phyloP scores from a whole-genome alignment of 64 coral and sea anemone genomes.

The Cladopsammia gracilis region DNA sequence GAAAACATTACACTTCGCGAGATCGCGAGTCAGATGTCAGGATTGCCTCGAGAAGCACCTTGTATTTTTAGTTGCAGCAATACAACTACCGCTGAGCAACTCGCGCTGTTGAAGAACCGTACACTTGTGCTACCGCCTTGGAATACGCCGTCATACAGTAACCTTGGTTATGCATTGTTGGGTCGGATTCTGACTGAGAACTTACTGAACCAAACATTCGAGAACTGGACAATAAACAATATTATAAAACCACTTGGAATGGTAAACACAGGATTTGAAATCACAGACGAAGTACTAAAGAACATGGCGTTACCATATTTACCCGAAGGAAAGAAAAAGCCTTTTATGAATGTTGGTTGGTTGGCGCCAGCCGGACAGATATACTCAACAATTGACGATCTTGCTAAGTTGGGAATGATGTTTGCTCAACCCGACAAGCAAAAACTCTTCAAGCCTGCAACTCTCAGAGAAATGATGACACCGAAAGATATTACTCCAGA shows the following conservation, averaged over 20 bases:
- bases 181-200: constrained; percentile 49
- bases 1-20: constrained; percentile 70
- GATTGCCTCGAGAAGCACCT: constrained; percentile 67
- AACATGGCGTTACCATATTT: constrained; percentile 61
- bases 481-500: constrained; percentile 39
- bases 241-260: constrained; percentile 67
- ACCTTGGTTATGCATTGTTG: constrained; percentile 47
- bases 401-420: constrained; percentile 58
- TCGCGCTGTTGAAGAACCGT: constrained; percentile 5
- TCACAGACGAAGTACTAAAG: constrained; percentile 16
- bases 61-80: constrained; percentile 28
- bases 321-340: constrained; percentile 11
- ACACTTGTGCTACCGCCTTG: constrained; percentile 17
- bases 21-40: constrained; percentile 70
- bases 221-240: constrained; percentile 35
- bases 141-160: constrained; percentile 53
- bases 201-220: constrained; percentile 77
- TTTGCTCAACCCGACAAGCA: constrained; percentile 48
- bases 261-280: constrained; percentile 74
- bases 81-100: constrained; percentile 26
- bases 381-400: constrained; percentile 59
- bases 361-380: constrained; percentile 61
- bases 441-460: constrained; percentile 29
- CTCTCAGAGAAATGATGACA: constrained; percentile 41
- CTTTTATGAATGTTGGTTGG: constrained; percentile 72